Evolutionary conservation across 2,888 invertebrate species (phyloP), one percentile per base, ranked within the genome.

Genomic region (Phlogophora meticulosa): DNA sequence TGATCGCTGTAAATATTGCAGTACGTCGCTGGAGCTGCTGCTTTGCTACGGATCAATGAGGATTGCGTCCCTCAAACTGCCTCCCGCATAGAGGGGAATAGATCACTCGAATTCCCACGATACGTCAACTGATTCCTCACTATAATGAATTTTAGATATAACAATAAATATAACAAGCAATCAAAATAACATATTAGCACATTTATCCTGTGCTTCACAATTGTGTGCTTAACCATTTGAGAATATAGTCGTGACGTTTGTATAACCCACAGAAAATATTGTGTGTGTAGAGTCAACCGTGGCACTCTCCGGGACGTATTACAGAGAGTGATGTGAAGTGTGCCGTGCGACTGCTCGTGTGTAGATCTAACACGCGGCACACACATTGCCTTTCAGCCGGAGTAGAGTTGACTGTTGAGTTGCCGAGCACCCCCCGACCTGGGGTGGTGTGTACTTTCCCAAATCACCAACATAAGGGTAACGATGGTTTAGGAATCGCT

Each of bases 371-470:
- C 34, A 58, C 53, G 40, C 15, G 45, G 20, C 32, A 20, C 32
- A 38, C 32, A 49, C 45, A 20, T 53, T 60, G 53, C n/a, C 53
- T 70, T 45, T 56, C 58, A 56, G 45, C 9, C 24, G 15, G 20
- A 76, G 49, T 59, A 46, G 36, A 45, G 48, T 58, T 34, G 48
- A 55, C 28, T 45, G 48, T 58, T 34, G 48, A 55, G 22, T 45
- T 48, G 7, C 43, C 3, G 42, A 38, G 32, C 7, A 56, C 7
- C 15, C 15, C 34, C 32, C 11, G 10, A 20, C 43, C 20, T 42
- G 34, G 11, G 51, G 32, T 11, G 24, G 13, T n/a, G 38, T 20
- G 17, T 55, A 55, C 58, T 49, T 34, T 7, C 32, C 13, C n/a
- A 28, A 55, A 65, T 46, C 4, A 28, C 20, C n/a, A 53, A 62